Evolutionary conservation across 2,797 vertebrate genomes (phyloP), one percentile per base, ranked within the genome.

Genomic region (Pantherophis vulpinus): DNA sequence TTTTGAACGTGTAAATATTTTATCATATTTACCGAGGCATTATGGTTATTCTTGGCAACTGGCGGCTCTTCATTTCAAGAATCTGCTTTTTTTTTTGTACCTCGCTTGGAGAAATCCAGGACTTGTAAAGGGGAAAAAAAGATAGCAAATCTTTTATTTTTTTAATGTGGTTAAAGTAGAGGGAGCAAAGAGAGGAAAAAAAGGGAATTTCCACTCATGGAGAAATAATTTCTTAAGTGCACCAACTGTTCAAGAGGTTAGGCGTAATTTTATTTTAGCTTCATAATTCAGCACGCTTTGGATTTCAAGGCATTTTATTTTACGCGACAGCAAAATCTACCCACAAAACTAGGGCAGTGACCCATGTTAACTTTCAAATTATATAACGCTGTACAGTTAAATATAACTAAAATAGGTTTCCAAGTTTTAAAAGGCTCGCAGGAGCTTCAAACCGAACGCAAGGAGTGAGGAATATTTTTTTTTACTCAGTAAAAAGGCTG

Each of bases 1-100:
- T 94, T 95, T 88, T 25, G 90, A 90, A 95, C 23, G 2, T 37
- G 63, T 95, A 95, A 97, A 96, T 96, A 96, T 95, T 96, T 97
- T 66, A 96, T 93, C 20, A 5, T 66, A 91, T 55, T 95, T 93
- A 95, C 94, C 54, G 59, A 93, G 51, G n/a, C 51, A 2, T 29
- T 61, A 86, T 42, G 74, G 29, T 59, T 94, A 60, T 8, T 86
- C 8, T 90, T 70, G 94, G 55, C 7, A 54, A 0, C 63, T 90
- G 66, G 2, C 91, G 63, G 70, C 89, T 54, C 55, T 90, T 3
- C 9, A 74, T 51, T 25, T 87, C 86, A 89, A 51, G 70, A 8
- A 56, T 88, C 93, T 94, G 0, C 55, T 58, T 92, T 83, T 92
- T 92, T 70, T 92, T 70, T 42, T 0, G 0, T 32, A 87, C 13